Evolutionary conservation across 1,140 invertebrate genomes (phyloP).

Genomic region (Drosophila aff.): DNA sequence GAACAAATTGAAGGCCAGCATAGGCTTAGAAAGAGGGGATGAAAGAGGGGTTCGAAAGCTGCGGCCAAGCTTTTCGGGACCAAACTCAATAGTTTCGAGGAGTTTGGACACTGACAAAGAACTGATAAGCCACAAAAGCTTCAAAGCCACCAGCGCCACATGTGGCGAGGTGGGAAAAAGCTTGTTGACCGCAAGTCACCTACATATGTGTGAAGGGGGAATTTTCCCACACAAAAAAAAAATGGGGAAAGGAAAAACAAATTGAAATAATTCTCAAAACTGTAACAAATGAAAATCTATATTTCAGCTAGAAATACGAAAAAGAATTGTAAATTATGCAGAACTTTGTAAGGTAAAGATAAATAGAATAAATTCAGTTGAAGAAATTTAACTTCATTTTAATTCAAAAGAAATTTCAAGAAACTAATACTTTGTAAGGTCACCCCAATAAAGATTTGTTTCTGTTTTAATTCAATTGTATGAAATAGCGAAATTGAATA

Average conservation of each 20-base stretch:
- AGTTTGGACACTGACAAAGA: constrained; percentile 37
- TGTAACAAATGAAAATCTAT: constrained; percentile 71
- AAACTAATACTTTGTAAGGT: neutral
- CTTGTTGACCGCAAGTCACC: constrained; percentile 38
- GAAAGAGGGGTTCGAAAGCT: constrained; percentile 29
- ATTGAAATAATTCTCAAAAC: constrained; percentile 59
- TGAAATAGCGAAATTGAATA: neutral
- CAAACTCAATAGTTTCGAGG: constrained; percentile 20
- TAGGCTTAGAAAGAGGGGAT: constrained; percentile 14
- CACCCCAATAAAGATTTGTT: too few species aligned
- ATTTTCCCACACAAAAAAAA: neutral
- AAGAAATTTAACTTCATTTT: neutral
- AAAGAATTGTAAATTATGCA: constrained; percentile 57
- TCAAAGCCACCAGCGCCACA: constrained; percentile 32
- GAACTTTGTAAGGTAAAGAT: neutral
- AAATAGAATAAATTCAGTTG: neutral
- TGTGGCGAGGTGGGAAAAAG: constrained; percentile 27
- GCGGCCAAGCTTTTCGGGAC: constrained; percentile 31
- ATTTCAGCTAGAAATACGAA: constrained; percentile 72
- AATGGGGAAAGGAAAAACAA: constrained; percentile 23
- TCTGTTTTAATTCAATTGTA: too few species aligned
- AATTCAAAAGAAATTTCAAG: neutral
- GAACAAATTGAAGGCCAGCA: constrained; percentile 4
- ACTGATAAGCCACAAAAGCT: constrained; percentile 51
- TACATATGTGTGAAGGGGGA: neutral